A percentile compares a stretch with the other conserved stretches of the same genome.
Evolutionary conservation across 64 coral and sea anemone genomes (phyloP).

Genomic region (Montipora efflorescens): DNA sequence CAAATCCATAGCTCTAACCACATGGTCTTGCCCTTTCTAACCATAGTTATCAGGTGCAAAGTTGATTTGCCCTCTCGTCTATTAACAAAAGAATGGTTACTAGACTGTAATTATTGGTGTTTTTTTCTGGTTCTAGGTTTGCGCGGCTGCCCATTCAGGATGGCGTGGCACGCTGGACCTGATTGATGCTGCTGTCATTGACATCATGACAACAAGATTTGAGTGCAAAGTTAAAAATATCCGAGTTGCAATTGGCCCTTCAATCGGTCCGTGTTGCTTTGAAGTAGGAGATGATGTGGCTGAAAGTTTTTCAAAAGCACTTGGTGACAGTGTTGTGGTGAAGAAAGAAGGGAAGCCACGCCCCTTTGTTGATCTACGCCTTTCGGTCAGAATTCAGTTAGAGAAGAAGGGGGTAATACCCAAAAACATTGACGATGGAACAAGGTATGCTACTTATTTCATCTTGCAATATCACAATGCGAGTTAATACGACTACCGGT

Average conservation of each 20-base stretch:
- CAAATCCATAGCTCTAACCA: too few species aligned
- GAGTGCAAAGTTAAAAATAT: slow-evolving; percentile 72
- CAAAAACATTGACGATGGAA: slow-evolving; percentile 82
- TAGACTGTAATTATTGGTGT: background rate
- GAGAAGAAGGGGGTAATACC: slow-evolving; percentile 71
- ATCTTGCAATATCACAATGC: background rate
- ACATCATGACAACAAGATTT: slow-evolving; percentile 76
- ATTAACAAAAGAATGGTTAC: too few species aligned
- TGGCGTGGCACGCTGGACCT: slow-evolving; percentile 80
- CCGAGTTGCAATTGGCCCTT: slow-evolving; percentile 76
- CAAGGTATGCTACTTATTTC: slow-evolving; percentile 21
- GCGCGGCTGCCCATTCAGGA: slow-evolving; percentile 73
- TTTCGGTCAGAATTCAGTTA: slow-evolving; percentile 72
- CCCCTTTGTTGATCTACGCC: slow-evolving; percentile 83
- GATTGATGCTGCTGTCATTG: slow-evolving; percentile 65
- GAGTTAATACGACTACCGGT: too few species aligned
- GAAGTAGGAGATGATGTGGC: slow-evolving; percentile 91
- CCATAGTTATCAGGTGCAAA: too few species aligned
- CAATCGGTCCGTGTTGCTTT: slow-evolving; percentile 83
- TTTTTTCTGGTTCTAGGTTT: slow-evolving; percentile 45
- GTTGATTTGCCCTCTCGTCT: too few species aligned
- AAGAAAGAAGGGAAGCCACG: slow-evolving; percentile 63
- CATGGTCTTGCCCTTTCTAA: too few species aligned
- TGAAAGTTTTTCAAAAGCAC: slow-evolving; percentile 73
- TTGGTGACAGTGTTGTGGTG: slow-evolving; percentile 65